Base-by-base conservation (phyloP, 1,140 invertebrate species). In the Rhysida immarginata region DNA sequence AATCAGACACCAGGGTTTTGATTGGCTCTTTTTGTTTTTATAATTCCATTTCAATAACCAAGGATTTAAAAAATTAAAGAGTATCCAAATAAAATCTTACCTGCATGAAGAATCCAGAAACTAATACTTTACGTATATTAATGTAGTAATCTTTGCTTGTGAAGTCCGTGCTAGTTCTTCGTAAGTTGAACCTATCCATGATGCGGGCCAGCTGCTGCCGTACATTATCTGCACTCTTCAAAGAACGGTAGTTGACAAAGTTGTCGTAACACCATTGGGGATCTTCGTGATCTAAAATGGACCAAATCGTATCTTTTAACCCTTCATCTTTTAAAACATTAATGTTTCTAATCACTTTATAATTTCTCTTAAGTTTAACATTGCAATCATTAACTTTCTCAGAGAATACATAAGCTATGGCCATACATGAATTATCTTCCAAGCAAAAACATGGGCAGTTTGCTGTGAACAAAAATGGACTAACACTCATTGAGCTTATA, bases 41-140 rank as follows among this genome's bases (percentile, higher is more conserved):
- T n/a, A n/a, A n/a, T n/a, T n/a, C n/a, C n/a, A n/a, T n/a, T n/a
- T n/a, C n/a, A n/a, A n/a, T n/a, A n/a, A n/a, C n/a, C n/a, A n/a
- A n/a, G n/a, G n/a, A n/a, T n/a, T n/a, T n/a, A n/a, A n/a, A n/a
- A n/a, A n/a, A n/a, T n/a, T n/a, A n/a, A n/a, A n/a, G n/a, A n/a
- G n/a, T n/a, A n/a, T n/a, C n/a, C n/a, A n/a, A n/a, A n/a, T n/a
- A n/a, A 2, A 48, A 27, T 60, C 53, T 65, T 73, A 94, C 93
- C 83, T 99, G 96, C 96, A 99, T 99, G 68, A 99, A 99, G 67
- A 97, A 99, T 53, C 96, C 96, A 62, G 93, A 85, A 13, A 99
- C 93, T 13, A 99, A 76, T 0, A 96, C 93, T 75, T 98, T 99
- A 58, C 96, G 78, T 62, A 99, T 99, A 69, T 99, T 99, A 48